Evolutionary conservation across 1,140 invertebrate genomes (phyloP).

Genomic region (Calosoma granatense): DNA sequence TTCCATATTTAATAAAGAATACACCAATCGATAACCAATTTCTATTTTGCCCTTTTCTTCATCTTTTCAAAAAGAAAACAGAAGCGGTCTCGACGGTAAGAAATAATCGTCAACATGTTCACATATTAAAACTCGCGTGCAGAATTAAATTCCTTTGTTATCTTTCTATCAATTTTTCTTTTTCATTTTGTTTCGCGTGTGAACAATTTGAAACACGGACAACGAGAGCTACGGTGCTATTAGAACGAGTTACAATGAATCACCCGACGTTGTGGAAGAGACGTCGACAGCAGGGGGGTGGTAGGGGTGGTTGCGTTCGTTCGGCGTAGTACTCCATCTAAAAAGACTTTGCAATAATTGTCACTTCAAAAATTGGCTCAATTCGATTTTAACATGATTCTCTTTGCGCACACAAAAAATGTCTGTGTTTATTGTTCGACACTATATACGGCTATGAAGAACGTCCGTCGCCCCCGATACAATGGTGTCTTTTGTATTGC

Average conservation of each 20-base stretch:
- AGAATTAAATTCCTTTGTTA: too few species aligned
- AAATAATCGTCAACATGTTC: too few species aligned
- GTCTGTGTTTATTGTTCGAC: background rate
- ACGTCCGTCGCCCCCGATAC: background rate
- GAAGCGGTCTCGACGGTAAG: too few species aligned
- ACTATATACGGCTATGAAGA: background rate
- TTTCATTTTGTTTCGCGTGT: background rate
- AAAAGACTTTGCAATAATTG: conserved; percentile 26
- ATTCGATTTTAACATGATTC: conserved; percentile 27
- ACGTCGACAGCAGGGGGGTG: background rate
- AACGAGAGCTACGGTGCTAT: too few species aligned
- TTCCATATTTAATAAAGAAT: too few species aligned
- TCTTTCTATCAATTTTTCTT: too few species aligned
- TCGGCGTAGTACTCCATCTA: background rate
- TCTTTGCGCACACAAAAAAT: background rate
- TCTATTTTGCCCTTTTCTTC: too few species aligned
- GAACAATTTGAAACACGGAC: background rate
- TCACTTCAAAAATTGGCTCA: conserved; percentile 28
- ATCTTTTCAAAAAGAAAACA: too few species aligned
- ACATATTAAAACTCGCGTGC: too few species aligned
- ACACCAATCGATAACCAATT: too few species aligned
- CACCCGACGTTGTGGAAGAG: background rate
- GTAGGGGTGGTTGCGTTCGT: background rate
- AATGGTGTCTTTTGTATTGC: background rate
- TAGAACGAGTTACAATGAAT: conserved; percentile 1